Percentiles rank a stretch among this genome's conserved stretches.
These are phyloP conservation scores for Sebastes itinus DNA, from an alignment of 2,797 vertebrate species.

Conservation along the genomic window DNA sequence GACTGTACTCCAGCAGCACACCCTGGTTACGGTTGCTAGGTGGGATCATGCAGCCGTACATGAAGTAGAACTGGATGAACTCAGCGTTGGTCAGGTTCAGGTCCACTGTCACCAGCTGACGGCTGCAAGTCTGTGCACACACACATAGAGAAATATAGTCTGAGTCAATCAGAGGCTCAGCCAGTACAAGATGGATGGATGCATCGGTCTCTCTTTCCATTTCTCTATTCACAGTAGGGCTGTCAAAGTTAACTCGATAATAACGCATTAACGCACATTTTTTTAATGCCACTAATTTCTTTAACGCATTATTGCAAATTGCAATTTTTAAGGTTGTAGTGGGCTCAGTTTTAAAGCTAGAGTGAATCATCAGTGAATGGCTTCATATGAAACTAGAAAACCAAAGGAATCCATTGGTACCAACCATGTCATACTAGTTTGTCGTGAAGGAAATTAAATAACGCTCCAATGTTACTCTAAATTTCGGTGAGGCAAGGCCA, in stretches of 20 bases:
- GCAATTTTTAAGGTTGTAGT: too few relatives aligned
- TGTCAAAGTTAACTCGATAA: too few relatives aligned
- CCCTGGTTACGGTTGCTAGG: slow-evolving; percentile 96
- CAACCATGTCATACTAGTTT: too few relatives aligned
- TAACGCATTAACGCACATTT: too few relatives aligned
- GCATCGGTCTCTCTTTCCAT: not conserved
- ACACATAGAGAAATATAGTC: not conserved
- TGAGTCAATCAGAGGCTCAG: not conserved
- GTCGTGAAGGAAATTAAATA: too few relatives aligned
- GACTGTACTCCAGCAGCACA: slow-evolving; percentile 95
- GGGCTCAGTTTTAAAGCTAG: too few relatives aligned
- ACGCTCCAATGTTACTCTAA: fast-evolving
- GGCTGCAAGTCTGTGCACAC: slow-evolving; percentile 88
- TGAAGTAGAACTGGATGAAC: slow-evolving; percentile 99
- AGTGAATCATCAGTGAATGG: too few relatives aligned
- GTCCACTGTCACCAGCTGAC: slow-evolving; percentile 94
- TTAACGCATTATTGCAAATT: too few relatives aligned
- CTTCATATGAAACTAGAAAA: too few relatives aligned
- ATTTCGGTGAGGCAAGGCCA: fast-evolving
- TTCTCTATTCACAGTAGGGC: not conserved
- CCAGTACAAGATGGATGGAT: not conserved
- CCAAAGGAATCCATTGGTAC: too few relatives aligned
- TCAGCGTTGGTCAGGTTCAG: slow-evolving; percentile 96
- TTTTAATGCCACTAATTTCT: too few relatives aligned
- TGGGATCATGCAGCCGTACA: slow-evolving; percentile 97